A percentile compares a stretch with the other conserved stretches of the same genome.
Conservation (phyloP, 2,113 vertebrate species). For the Oryzias curvinotus region DNA sequence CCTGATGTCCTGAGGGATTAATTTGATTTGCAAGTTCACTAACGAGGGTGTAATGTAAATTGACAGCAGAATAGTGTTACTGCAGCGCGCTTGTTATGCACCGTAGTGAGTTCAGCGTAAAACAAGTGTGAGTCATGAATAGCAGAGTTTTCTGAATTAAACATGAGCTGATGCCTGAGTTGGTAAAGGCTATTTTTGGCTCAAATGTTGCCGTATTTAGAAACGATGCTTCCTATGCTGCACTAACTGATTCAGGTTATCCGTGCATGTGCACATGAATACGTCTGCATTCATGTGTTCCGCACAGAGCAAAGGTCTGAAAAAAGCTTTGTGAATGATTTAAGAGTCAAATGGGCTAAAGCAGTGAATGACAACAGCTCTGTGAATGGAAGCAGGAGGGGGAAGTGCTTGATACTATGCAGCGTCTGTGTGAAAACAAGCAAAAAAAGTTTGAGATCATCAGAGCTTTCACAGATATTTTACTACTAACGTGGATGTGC, state of each 20-base stretch:
- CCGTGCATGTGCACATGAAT: conserved; percentile 1
- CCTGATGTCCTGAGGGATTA: conserved; percentile 20
- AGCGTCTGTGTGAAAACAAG: neutral
- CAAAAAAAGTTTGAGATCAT: neutral
- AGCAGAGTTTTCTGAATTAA: conserved; percentile 64
- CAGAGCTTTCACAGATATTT: neutral
- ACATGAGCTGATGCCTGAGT: conserved; percentile 64
- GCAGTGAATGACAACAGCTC: conserved; percentile 33
- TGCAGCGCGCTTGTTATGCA: conserved; percentile 21
- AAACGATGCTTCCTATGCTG: conserved; percentile 37
- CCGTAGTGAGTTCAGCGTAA: conserved; percentile 30
- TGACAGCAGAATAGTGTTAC: conserved; percentile 44
- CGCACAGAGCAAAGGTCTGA: conserved; percentile 13
- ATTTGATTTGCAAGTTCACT: conserved; percentile 62
- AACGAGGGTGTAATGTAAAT: conserved; percentile 55
- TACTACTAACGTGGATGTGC: too few relatives aligned
- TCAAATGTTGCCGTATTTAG: conserved; percentile 56
- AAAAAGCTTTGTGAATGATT: conserved; percentile 45
- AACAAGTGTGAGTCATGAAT: conserved; percentile 41
- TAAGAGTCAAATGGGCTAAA: conserved; percentile 4
- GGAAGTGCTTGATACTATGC: neutral
- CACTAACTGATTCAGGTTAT: conserved; percentile 36
- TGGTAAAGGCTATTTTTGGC: conserved; percentile 56
- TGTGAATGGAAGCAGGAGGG: conserved; percentile 42
- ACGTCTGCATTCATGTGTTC: conserved; percentile 21